A percentile compares a stretch with the other conserved stretches of the same genome.
Evolutionary conservation across 2,113 vertebrate species (phyloP).

Genomic region (Nothocercus julius): DNA sequence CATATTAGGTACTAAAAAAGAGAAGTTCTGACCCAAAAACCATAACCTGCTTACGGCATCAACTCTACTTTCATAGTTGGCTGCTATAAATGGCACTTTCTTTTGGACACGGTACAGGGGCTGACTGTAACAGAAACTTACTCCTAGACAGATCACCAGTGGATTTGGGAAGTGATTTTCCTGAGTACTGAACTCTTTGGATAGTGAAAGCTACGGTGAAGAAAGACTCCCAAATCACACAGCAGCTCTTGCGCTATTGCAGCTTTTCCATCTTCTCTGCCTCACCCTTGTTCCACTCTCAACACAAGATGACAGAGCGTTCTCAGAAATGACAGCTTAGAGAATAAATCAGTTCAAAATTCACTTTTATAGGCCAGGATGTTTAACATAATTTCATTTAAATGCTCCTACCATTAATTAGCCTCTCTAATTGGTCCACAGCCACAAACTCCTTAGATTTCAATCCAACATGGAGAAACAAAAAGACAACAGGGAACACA

Average conservation of each 20-base stretch:
- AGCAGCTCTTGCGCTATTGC: too few species aligned
- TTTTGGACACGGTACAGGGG: accelerated
- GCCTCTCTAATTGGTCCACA: background rate
- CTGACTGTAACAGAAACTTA: background rate
- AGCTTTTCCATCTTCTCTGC: too few species aligned
- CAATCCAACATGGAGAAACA: background rate
- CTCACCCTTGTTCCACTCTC: background rate
- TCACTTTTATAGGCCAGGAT: background rate
- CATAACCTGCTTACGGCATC: background rate
- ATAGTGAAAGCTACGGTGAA: too few species aligned
- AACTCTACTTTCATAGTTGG: accelerated
- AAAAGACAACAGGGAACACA: background rate
- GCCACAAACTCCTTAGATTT: background rate
- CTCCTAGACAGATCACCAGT: background rate
- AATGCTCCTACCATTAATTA: too few species aligned
- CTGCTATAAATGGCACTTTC: background rate
- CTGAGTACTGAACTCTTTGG: background rate
- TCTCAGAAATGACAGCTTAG: background rate
- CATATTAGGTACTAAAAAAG: background rate
- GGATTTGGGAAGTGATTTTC: background rate
- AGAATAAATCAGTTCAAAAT: background rate
- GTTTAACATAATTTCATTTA: accelerated
- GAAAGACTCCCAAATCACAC: too few species aligned
- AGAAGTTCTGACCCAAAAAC: background rate
- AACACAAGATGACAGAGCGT: background rate